Percentiles rank a stretch among this genome's conserved stretches.
Conservation (phyloP, 2,888 invertebrate species). For the Hylaea fasciaria region DNA sequence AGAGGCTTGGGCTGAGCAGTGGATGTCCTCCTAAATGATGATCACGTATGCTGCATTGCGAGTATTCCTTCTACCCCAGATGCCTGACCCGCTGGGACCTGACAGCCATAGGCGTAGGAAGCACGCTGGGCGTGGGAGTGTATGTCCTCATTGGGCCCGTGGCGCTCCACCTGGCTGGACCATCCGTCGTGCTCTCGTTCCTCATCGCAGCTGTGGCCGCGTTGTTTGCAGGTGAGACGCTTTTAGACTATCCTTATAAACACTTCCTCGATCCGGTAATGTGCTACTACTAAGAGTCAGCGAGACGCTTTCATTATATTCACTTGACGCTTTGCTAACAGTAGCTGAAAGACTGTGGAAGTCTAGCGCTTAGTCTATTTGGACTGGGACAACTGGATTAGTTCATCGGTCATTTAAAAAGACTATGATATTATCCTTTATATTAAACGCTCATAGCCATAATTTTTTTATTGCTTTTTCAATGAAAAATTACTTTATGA, state of each 20-base stretch:
- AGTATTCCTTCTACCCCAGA: conserved; percentile 65
- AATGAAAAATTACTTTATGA: not conserved
- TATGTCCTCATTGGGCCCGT: conserved; percentile 94
- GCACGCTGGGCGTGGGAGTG: conserved; percentile 94
- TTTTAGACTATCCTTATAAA: not conserved
- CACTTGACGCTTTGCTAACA: too few species aligned
- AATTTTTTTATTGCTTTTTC: too few species aligned
- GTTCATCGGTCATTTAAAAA: too few species aligned
- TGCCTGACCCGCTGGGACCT: conserved; percentile 91
- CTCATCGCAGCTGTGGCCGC: conserved; percentile 95
- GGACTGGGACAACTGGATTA: too few species aligned
- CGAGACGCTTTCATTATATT: too few species aligned
- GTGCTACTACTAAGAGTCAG: not conserved
- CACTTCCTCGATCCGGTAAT: not conserved
- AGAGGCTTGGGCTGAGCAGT: too few species aligned
- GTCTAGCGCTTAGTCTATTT: too few species aligned
- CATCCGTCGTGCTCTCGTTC: conserved; percentile 93
- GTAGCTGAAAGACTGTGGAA: too few species aligned
- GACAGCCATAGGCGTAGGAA: conserved; percentile 91
- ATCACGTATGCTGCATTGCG: too few species aligned
- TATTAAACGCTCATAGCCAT: too few species aligned
- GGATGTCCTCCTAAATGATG: too few species aligned
- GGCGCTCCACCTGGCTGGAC: conserved; percentile 91
- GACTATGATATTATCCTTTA: too few species aligned
- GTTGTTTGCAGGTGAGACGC: conserved; percentile 89